These are phyloP conservation scores for Leuciscus waleckii DNA, from an alignment of 2,797 vertebrate genomes.

Conservation along the genomic window DNA sequence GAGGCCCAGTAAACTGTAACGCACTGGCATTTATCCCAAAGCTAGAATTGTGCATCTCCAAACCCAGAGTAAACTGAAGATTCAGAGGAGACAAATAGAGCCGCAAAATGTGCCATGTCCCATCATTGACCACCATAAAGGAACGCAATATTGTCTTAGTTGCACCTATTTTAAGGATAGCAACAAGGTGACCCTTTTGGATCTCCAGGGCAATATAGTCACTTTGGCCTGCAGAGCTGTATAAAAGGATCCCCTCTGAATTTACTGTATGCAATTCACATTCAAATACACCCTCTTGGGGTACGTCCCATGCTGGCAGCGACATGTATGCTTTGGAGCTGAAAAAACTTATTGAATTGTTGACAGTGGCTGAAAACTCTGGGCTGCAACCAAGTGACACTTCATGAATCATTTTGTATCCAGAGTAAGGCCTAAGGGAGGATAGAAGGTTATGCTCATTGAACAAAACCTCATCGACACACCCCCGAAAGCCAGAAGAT, in stretches of 20 bases:
- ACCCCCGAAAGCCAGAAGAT: constrained; percentile 80
- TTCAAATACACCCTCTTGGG: constrained; percentile 77
- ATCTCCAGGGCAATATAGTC: constrained; percentile 87
- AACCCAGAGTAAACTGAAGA: constrained; percentile 81
- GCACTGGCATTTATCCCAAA: constrained; percentile 70
- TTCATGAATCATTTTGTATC: constrained; percentile 83
- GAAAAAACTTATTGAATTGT: constrained; percentile 88
- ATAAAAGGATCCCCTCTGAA: constrained; percentile 83
- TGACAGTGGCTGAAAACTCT: constrained; percentile 86
- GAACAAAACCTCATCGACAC: constrained; percentile 84
- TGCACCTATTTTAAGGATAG: constrained; percentile 72
- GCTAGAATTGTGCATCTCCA: constrained; percentile 76
- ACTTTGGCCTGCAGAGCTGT: constrained; percentile 77
- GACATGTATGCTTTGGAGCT: constrained; percentile 87
- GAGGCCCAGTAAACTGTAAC: constrained; percentile 76
- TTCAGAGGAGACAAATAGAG: constrained; percentile 76
- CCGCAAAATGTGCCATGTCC: constrained; percentile 81
- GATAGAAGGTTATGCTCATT: constrained; percentile 84
- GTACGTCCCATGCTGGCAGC: constrained; percentile 81
- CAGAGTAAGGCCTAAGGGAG: constrained; percentile 82
- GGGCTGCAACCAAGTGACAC: constrained; percentile 87
- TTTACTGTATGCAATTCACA: constrained; percentile 79
- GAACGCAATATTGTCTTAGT: constrained; percentile 79
- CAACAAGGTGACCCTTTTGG: constrained; percentile 80
- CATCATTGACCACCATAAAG: constrained; percentile 73